These are phyloP conservation scores for Tetragonula carbonaria DNA, from an alignment of 2,888 invertebrate species.

Conservation along the genomic window DNA sequence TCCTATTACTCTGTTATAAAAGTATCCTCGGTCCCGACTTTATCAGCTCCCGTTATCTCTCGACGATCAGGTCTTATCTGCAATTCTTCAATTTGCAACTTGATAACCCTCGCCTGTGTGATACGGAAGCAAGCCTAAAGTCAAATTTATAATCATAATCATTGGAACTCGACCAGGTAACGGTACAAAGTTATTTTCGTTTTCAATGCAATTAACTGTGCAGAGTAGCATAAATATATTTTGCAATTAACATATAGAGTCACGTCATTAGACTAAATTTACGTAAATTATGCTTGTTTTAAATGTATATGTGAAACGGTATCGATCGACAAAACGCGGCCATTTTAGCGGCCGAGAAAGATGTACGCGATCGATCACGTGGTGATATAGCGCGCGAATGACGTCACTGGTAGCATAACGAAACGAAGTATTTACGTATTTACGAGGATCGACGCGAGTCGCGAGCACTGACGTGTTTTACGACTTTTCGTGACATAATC, in stretches of 20 bases:
- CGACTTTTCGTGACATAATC: constrained; percentile 45
- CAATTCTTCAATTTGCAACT: constrained; percentile 29
- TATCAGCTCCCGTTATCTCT: constrained; percentile 73
- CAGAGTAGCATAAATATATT: too few relatives aligned
- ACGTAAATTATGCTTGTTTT: too few relatives aligned
- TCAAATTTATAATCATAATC: constrained; percentile 15
- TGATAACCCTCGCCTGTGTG: not conserved
- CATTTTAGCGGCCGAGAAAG: not conserved
- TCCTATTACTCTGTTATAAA: constrained; percentile 76
- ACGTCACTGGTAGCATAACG: constrained; percentile 24
- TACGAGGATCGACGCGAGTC: constrained; percentile 40
- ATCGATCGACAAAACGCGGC: too few relatives aligned
- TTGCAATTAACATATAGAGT: too few relatives aligned
- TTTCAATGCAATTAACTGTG: not conserved
- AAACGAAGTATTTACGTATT: not conserved
- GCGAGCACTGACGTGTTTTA: not conserved
- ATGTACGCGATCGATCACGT: constrained; percentile 16
- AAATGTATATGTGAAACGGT: too few relatives aligned
- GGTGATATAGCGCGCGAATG: not conserved
- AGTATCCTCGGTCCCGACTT: constrained; percentile 77
- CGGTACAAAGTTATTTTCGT: not conserved
- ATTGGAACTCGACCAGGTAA: not conserved
- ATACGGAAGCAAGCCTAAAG: not conserved
- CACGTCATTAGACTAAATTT: too few relatives aligned
- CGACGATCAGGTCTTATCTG: constrained; percentile 54